phyloP scores from a whole-genome alignment of 2,113 vertebrate species.

The Coryphaenoides rupestris region DNA sequence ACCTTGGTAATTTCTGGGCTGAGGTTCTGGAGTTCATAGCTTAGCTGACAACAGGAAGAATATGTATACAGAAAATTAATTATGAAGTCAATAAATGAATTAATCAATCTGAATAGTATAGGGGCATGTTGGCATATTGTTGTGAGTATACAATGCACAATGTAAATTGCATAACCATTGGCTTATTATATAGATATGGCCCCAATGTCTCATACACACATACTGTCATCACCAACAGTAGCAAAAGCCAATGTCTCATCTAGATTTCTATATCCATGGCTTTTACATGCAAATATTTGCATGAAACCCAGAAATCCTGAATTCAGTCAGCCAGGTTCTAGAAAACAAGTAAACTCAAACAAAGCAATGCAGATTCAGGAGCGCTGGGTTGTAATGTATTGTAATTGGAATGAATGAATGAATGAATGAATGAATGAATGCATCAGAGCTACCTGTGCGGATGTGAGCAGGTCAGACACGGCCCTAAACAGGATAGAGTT shows the following conservation, averaged over 20 bases:
- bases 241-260: no score
- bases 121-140: no score
- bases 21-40: not conserved
- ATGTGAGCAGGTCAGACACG: constrained; percentile 5
- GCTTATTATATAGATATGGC: no score
- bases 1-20: constrained; percentile 7
- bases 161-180: not conserved
- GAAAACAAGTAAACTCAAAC: not conserved
- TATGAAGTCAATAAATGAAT: not conserved
- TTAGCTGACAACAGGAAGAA: not conserved
- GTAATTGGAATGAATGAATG: not conserved
- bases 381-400: not conserved
- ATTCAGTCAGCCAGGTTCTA: no score
- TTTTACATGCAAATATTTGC: no score
- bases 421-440: not conserved
- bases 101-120: not conserved
- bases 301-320: no score
- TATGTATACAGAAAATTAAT: not conserved
- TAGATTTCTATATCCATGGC: no score
- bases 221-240: no score
- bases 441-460: not conserved
- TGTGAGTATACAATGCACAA: no score
- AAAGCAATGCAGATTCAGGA: not conserved
- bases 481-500: not conserved
- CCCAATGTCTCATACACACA: no score